phyloP scores from a whole-genome alignment of 1,140 invertebrate species.

The Drosophila kikkawai region DNA sequence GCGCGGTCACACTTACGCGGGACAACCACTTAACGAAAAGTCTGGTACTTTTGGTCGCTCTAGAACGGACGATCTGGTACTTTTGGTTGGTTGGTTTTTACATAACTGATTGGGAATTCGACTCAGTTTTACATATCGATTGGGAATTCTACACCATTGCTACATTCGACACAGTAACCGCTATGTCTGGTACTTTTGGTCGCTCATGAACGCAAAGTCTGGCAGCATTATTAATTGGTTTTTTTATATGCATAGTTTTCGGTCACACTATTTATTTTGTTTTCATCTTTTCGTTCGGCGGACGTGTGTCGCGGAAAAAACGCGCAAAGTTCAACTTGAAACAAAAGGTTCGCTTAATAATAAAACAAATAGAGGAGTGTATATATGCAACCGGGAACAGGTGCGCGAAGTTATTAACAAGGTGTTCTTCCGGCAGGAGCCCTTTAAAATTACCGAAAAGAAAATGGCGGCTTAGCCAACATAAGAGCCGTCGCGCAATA shows the following conservation, averaged over 20 bases:
- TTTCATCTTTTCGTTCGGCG: slow-evolving; percentile 21
- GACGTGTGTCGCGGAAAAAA: slow-evolving; percentile 18
- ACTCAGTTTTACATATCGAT: too few species aligned
- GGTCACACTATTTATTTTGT: slow-evolving; percentile 9
- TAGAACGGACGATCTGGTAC: too few species aligned
- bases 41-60: too few species aligned
- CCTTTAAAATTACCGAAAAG: slow-evolving; percentile 20
- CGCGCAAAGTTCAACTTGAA: slow-evolving; percentile 3
- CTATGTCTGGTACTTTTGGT: too few species aligned
- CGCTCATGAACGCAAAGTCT: too few species aligned
- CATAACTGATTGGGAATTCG: too few species aligned
- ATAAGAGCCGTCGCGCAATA: slow-evolving; percentile 57
- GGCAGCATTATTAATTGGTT: too few species aligned
- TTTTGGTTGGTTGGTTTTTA: too few species aligned
- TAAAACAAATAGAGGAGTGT: neutral
- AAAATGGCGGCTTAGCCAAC: slow-evolving; percentile 75
- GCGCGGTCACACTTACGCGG: neutral
- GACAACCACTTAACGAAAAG: too few species aligned
- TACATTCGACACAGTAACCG: too few species aligned
- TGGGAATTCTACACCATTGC: too few species aligned
- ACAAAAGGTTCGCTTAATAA: neutral
- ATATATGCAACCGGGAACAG: neutral
- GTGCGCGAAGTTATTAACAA: neutral
- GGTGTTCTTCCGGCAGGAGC: neutral
- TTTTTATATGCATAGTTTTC: too few species aligned